phyloP scores from a whole-genome alignment of 2,113 vertebrate species.

The Aspiorhynchus laticeps region DNA sequence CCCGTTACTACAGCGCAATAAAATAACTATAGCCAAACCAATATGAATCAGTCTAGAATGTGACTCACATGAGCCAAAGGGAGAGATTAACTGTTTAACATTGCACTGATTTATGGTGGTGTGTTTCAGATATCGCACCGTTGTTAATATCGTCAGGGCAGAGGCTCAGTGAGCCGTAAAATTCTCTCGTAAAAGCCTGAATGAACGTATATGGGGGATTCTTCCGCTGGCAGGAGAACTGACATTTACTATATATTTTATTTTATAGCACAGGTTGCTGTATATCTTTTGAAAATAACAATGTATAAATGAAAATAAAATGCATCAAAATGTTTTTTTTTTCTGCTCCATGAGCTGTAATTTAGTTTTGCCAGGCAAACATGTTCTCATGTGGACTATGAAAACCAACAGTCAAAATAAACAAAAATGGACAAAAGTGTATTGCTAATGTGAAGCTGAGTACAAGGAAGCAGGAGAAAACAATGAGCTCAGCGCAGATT shows the following conservation, averaged over 20 bases:
- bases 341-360: not conserved
- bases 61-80: constrained; percentile 1
- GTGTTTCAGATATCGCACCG: constrained; percentile 43
- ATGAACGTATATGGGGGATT: constrained; percentile 46
- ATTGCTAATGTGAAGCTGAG: not conserved
- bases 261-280: not conserved
- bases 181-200: constrained; percentile 43
- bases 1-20: not conserved
- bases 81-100: constrained; percentile 21
- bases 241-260: constrained; percentile 22
- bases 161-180: constrained; percentile 52
- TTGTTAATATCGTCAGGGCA: constrained; percentile 52
- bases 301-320: not conserved
- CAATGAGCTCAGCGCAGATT: not conserved
- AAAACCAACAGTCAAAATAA: not conserved
- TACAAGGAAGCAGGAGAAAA: not conserved
- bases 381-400: not conserved
- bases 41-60: not conserved
- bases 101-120: constrained; percentile 39
- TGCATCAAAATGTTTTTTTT: not conserved
- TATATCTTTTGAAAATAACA: constrained; percentile 13
- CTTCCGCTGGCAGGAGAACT: constrained; percentile 6
- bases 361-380: not conserved
- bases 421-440: not conserved
- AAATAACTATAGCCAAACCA: not conserved